Base-by-base conservation (phyloP, 2,797 vertebrate species). In the Gambelia wislizenii region DNA sequence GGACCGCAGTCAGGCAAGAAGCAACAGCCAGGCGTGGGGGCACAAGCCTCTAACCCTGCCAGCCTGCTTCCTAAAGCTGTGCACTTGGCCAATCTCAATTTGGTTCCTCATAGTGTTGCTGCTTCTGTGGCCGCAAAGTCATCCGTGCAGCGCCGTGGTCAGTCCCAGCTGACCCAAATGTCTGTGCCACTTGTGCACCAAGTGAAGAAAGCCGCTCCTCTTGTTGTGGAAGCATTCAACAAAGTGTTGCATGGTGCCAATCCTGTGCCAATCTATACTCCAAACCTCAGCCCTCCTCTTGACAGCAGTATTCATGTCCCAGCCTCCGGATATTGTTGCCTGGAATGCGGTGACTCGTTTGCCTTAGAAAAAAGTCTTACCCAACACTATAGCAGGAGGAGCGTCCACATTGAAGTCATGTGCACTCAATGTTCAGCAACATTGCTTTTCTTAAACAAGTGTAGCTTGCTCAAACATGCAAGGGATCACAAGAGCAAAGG, bases 341-440 rank as follows among this genome's bases (percentile, higher is more conserved):
- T 98, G 10, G 99, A 99, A 96, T 99, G 99, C 0, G 99, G 99
- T 4, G 99, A 99, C 85, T 98, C 99, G 0, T 99, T 99, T 89
- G 98, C 97, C 88, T 96, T 99, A 91, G 98, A 99, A 96, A 98
- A 97, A 94, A 99, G 99, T 94, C 98, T 99, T 22, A 93, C 96
- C 0, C 98, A 97, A 93, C 99, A 99, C 96, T 98, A 99, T 89
- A 95, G 97, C 90, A 96, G 99, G 87, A 97, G 98, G 77, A 99
- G 99, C 0, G 98, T 99, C 87, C 99, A 99, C 94, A 99, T 99
- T 1, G 99, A 99, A 95, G 98, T 99, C 39, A 97, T 98, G 90
- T 99, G 99, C 88, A 98, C 98, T 0, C 98, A 98, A 95, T 99
- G 99, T 89, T 97, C 98, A 0, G 98, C 98, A 96, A 98, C 96